Base-by-base conservation (phyloP, 2,888 invertebrate genomes). In the Ferdinandea cuprea region DNA sequence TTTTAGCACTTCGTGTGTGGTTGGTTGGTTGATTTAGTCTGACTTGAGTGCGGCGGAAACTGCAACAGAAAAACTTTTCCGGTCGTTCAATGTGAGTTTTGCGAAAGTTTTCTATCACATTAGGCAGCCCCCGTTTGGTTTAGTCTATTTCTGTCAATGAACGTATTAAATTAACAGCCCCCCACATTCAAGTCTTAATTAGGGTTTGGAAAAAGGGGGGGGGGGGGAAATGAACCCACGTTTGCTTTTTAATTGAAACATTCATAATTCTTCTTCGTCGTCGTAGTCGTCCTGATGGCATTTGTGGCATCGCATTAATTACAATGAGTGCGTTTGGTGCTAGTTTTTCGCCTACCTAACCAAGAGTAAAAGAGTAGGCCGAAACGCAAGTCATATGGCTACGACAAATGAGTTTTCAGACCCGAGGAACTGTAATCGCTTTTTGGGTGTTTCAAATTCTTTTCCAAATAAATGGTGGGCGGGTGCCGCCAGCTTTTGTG, bases 131-230 rank as follows among this genome's bases (percentile, higher is more conserved):
- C 25, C 65, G 8, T 17, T 46, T 21, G 1, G 37, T 19, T 13
- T 32, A 59, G 37, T 3, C 19, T 30, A 15, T 37, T 21, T 15
- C 65, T 58, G 56, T 61, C 56, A 65, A 58, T 46, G 58, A 73
- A 58, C 61, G 77, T 72, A 77, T 72, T 83, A 77, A 83, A 83
- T 83, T 83, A 83, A 72, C 77, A 77, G 77, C 50, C 66, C 63
- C 48, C n/a, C n/a, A 21, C 68, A 73, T 73, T 77, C 44, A 56
- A 37, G 44, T 58, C 63, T 63, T 68, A 83, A 83, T 83, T 73
- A 71, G 42, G 54, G 37, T 37, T 69, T 30, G 11, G 3, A 19
- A 8, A 9, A 17, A 7, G 17, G 25, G 21, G 0, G 9, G 25
- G 25, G 2, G 7, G 30, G 3, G 44, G 21, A 21, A 7, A 32